Percentiles rank a stretch among this genome's conserved stretches.
These are phyloP conservation scores for Mus spretus DNA, from an alignment of 2,797 vertebrate species.

Conservation along the genomic window DNA sequence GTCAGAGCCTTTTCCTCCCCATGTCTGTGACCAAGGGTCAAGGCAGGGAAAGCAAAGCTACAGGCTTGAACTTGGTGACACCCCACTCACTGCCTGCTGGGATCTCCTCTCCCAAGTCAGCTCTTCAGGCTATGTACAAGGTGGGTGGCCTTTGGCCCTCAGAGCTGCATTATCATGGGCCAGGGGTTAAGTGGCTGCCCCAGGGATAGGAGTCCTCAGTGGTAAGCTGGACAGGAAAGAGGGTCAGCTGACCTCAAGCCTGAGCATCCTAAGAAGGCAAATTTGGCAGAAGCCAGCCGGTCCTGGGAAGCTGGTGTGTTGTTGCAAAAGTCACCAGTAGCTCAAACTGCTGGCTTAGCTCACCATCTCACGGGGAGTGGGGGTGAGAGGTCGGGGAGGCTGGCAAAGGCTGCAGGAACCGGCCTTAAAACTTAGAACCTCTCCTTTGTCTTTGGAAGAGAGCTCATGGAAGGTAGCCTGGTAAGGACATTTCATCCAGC, in stretches of 20 bases:
- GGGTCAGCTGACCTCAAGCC: neutral
- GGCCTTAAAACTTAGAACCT: fast-evolving
- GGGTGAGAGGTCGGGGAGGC: too few relatives aligned
- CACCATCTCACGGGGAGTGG: fast-evolving
- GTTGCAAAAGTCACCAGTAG: neutral
- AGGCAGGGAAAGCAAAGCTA: neutral
- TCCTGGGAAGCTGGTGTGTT: fast-evolving
- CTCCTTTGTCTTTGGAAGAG: neutral
- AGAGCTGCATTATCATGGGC: neutral
- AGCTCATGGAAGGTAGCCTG: neutral
- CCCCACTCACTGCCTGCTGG: fast-evolving
- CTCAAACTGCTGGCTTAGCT: neutral
- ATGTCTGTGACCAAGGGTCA: fast-evolving
- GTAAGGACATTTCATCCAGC: neutral
- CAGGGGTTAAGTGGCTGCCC: conserved; percentile 60
- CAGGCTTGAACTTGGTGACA: neutral
- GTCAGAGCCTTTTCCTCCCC: neutral
- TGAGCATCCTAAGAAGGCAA: neutral
- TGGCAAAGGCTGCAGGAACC: fast-evolving
- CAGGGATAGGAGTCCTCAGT: neutral
- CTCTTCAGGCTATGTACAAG: fast-evolving
- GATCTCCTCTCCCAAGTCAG: fast-evolving
- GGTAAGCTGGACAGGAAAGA: neutral
- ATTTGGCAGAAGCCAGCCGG: neutral
- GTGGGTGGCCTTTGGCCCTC: neutral